Evolutionary conservation across 2,113 vertebrate species (phyloP).

Genomic region (Tragelaphus imberbis): DNA sequence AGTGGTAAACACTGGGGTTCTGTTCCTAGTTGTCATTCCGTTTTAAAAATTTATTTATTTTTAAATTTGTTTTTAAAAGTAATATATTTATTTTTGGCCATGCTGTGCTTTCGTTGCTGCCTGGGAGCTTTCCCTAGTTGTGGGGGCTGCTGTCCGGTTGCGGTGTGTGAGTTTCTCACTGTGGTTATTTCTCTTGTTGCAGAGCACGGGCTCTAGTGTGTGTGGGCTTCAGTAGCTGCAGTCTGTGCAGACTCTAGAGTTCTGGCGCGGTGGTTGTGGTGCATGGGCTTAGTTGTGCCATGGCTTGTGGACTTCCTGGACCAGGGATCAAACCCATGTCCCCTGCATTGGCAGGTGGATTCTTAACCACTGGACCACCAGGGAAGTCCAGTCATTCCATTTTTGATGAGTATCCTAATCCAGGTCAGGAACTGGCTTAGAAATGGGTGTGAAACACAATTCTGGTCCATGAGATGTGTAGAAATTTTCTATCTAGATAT

Average conservation of each 20-base stretch:
- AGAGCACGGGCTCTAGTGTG: fast-evolving
- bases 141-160: not conserved
- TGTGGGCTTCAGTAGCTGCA: not conserved
- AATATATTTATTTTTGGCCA: not conserved
- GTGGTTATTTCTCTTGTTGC: not conserved
- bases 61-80: not conserved
- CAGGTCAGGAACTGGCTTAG: not conserved
- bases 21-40: not conserved
- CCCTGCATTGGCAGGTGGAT: not conserved
- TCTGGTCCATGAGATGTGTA: not conserved
- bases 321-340: not conserved
- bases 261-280: not conserved
- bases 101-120: fast-evolving
- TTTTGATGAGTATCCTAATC: not conserved
- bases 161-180: not conserved
- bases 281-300: not conserved
- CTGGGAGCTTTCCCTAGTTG: not conserved
- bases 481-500: not conserved
- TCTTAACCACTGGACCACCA: not conserved
- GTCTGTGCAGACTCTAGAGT: not conserved
- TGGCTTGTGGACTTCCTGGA: not conserved
- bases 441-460: not conserved
- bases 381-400: not conserved
- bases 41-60: not conserved
- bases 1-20: not conserved